phyloP scores from a whole-genome alignment of 2,113 vertebrate genomes.

The Ahaetulla prasina region DNA sequence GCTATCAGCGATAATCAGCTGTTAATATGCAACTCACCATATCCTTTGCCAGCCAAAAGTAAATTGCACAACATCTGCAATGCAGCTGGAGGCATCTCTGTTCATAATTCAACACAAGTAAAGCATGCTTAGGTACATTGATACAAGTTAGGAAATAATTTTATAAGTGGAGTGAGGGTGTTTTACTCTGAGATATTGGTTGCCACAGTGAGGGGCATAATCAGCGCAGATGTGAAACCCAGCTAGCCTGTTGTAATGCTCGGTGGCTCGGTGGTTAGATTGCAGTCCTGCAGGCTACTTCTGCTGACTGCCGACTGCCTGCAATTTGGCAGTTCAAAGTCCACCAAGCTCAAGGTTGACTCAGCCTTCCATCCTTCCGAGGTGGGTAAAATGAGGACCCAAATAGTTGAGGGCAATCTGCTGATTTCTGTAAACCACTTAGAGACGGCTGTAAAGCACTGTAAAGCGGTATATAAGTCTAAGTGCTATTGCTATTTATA shows the following conservation, averaged over 20 bases:
- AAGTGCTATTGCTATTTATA: too few relatives aligned
- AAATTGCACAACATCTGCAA: slow-evolving; percentile 12
- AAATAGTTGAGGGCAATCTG: too few relatives aligned
- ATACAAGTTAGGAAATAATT: background rate
- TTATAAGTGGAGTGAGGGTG: background rate
- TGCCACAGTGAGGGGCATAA: background rate
- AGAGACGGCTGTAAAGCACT: too few relatives aligned
- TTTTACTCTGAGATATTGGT: background rate
- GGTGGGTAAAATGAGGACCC: too few relatives aligned
- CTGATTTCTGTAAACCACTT: too few relatives aligned
- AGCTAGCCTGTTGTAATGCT: background rate
- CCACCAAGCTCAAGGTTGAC: too few relatives aligned
- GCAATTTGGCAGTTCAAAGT: too few relatives aligned
- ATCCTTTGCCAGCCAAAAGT: background rate
- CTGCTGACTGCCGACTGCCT: too few relatives aligned
- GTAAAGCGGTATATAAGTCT: too few relatives aligned
- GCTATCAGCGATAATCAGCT: background rate
- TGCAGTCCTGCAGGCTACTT: too few relatives aligned
- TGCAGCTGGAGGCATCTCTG: slow-evolving; percentile 1
- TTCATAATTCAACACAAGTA: background rate
- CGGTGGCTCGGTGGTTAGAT: too few relatives aligned
- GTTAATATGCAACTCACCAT: background rate
- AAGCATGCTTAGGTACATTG: background rate
- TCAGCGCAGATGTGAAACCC: background rate
- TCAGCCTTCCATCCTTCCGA: too few relatives aligned